A percentile compares a stretch with the other conserved stretches of the same genome.
phyloP scores from a whole-genome alignment of 2,888 invertebrate genomes.

The Aphidoletes aphidimyza region DNA sequence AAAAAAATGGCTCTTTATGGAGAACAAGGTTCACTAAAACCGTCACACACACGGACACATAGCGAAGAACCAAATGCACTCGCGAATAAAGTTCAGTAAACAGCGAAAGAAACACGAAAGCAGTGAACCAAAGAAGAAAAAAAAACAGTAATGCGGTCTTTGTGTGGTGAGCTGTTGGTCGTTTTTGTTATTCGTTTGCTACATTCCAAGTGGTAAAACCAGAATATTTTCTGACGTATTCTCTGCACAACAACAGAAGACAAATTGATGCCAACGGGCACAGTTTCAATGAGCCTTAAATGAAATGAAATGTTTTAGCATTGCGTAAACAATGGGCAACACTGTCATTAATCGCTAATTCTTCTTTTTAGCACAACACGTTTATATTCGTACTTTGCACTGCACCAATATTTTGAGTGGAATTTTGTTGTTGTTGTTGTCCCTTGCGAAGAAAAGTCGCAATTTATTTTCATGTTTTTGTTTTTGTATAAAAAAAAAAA shows the following conservation, averaged over 20 bases:
- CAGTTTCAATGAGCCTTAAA: no score
- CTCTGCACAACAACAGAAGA: background rate
- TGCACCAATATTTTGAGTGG: background rate
- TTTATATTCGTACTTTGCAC: background rate
- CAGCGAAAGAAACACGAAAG: background rate
- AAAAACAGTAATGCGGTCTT: background rate
- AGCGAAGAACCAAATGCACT: background rate
- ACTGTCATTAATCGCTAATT: background rate
- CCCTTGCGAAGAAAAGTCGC: no score
- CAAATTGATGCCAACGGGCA: background rate
- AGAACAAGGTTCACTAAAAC: background rate
- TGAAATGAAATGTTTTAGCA: background rate
- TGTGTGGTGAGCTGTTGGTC: background rate
- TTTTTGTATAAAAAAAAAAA: no score
- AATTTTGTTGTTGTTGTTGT: background rate
- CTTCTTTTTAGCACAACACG: background rate
- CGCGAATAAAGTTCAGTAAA: background rate
- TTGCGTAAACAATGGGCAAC: no score
- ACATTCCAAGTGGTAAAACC: constrained; percentile 32
- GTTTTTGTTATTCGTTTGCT: background rate
- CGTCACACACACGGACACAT: no score
- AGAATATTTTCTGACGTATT: constrained; percentile 43
- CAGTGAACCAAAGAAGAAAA: constrained; percentile 8
- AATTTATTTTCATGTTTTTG: no score
- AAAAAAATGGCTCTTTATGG: background rate